Base-by-base conservation (phyloP, 1,140 invertebrate genomes). In the Phthorimaea operculella region DNA sequence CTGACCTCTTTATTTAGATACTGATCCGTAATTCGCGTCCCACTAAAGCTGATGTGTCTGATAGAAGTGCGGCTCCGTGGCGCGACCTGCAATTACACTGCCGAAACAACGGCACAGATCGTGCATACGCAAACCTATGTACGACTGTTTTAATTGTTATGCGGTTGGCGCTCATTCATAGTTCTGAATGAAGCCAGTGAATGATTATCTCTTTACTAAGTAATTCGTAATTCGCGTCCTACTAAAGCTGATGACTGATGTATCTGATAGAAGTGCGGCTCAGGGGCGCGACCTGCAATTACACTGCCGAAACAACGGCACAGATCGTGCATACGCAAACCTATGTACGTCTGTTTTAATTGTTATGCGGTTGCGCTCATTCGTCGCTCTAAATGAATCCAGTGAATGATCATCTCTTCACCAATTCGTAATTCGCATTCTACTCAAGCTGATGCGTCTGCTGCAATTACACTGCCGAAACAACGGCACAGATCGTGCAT, bases 91-190 rank as follows among this genome's bases (percentile, higher is more conserved):
- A 80, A 78, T 81, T 81, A 74, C 56, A 65, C 44, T 66, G 51
- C 72, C 76, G 64, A 81, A 79, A 79, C 78, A 76, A 70, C 64
- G 57, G 68, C 71, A 73, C 69, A 59, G 69, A 75, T 76, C 68
- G 51, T 55, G 62, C 58, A 47, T 61, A 54, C 54, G 51, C 54
- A 53, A n/a, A n/a, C 52, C 36, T 58, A 56, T 52, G 52, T 16
- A 44, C 52, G 60, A 61, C 60, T 58, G 51, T 63, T 70, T 65
- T 71, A 71, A 74, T 74, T 71, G 64, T 71, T 64, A 6, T 6
- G 6, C 21, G 21, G 2, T 28, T 28, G 21, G 6, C 21, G 2
- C 21, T 2, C 6, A 2, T 6, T 28, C 21, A 6, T 28, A 2
- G 21, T 6, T 4, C 21, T 28, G 21, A 28, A 28, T 28, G 21